These are phyloP conservation scores for Meiosimyza platycephala DNA, from an alignment of 2,888 invertebrate species.

Conservation along the genomic window DNA sequence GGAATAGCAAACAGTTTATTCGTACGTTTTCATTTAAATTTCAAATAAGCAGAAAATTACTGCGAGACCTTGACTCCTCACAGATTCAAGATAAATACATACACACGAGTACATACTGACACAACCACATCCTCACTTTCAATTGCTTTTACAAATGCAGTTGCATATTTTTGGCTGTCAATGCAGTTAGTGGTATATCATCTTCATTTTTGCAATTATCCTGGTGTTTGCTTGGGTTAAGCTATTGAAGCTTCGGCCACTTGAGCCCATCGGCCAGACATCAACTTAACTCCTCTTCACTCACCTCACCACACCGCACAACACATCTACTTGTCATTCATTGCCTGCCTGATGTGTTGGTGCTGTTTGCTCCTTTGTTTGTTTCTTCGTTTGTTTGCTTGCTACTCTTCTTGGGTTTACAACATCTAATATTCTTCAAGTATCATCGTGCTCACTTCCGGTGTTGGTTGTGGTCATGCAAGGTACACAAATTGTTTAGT, in stretches of 20 bases:
- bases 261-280: neutral
- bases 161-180: conserved; percentile 24
- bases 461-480: conserved; percentile 40
- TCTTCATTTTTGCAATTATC: conserved; percentile 13
- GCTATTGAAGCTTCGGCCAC: neutral
- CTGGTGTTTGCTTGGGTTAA: neutral
- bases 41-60: conserved; percentile 32
- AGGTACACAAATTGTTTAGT: conserved; percentile 19
- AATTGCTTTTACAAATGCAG: neutral
- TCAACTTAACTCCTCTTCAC: neutral
- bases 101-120: neutral
- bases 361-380: conserved; percentile 4
- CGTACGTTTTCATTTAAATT: conserved; percentile 23
- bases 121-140: neutral
- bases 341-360: neutral
- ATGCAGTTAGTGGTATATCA: neutral
- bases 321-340: conserved; percentile 1
- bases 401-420: conserved; percentile 29
- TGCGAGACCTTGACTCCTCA: conserved; percentile 24
- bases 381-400: conserved; percentile 7
- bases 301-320: neutral
- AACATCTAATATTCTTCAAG: conserved; percentile 44
- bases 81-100: neutral
- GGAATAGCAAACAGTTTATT: neutral
- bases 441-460: conserved; percentile 41